These are phyloP conservation scores for Philotrypesis tridentata DNA, from an alignment of 1,140 invertebrate genomes.

Conservation along the genomic window DNA sequence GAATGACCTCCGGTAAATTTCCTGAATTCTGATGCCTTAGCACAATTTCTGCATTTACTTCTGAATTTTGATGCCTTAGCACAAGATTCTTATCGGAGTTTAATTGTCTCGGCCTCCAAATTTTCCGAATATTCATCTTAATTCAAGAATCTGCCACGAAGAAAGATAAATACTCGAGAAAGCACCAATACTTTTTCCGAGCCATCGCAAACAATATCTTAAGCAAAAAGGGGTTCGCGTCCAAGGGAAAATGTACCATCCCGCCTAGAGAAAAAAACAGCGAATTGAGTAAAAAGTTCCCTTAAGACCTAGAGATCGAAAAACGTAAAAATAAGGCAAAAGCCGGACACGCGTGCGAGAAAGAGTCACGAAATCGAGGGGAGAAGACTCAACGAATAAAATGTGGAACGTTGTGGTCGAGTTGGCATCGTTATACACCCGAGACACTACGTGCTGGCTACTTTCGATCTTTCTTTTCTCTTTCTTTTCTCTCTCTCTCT, in stretches of 20 bases:
- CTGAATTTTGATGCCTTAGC: background rate
- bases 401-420: background rate
- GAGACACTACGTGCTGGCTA: slow-evolving; percentile 9
- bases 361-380: background rate
- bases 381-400: slow-evolving; percentile 17
- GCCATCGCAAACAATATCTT: too few relatives aligned
- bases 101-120: background rate
- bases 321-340: slow-evolving; percentile 3
- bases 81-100: background rate
- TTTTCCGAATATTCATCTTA: too few relatives aligned
- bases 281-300: background rate
- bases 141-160: too few relatives aligned
- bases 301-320: background rate
- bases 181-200: too few relatives aligned
- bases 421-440: background rate
- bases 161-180: too few relatives aligned
- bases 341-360: background rate
- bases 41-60: background rate
- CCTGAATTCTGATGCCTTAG: background rate
- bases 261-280: background rate
- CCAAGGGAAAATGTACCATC: background rate
- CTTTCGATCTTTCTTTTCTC: slow-evolving; percentile 1
- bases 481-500: background rate
- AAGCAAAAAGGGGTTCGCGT: background rate
- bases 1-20: background rate